phyloP scores from a whole-genome alignment of 2,888 invertebrate genomes.

The Diarsia mendica region DNA sequence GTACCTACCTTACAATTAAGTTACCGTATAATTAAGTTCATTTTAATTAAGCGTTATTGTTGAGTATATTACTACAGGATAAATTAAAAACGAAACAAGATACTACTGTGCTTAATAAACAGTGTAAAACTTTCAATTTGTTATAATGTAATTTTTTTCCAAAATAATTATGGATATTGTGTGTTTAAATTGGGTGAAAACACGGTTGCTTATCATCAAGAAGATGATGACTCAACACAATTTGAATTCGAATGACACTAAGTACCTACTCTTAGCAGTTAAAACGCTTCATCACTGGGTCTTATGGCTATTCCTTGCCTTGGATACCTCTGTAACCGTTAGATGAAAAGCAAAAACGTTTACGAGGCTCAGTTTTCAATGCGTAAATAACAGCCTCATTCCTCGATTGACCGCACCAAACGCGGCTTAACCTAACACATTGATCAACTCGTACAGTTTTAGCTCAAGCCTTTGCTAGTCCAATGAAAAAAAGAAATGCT shows the following conservation, averaged over 20 bases:
- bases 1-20: too few relatives aligned
- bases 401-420: slow-evolving; percentile 3
- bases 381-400: slow-evolving; percentile 14
- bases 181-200: background rate
- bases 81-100: background rate
- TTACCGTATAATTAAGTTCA: background rate
- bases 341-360: background rate
- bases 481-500: slow-evolving; percentile 46
- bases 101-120: background rate
- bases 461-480: slow-evolving; percentile 13
- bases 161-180: background rate
- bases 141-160: too few relatives aligned
- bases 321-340: background rate
- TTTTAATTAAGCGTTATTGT: too few relatives aligned
- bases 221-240: background rate
- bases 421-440: slow-evolving; percentile 36
- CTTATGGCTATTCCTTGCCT: background rate
- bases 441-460: slow-evolving; percentile 46
- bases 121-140: background rate
- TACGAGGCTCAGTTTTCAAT: background rate
- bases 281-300: background rate
- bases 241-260: too few relatives aligned
- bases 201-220: too few relatives aligned
- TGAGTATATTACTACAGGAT: too few relatives aligned
- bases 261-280: too few relatives aligned